Base-by-base conservation (phyloP, 2,888 invertebrate genomes). In the Willowsia nigromaculata region DNA sequence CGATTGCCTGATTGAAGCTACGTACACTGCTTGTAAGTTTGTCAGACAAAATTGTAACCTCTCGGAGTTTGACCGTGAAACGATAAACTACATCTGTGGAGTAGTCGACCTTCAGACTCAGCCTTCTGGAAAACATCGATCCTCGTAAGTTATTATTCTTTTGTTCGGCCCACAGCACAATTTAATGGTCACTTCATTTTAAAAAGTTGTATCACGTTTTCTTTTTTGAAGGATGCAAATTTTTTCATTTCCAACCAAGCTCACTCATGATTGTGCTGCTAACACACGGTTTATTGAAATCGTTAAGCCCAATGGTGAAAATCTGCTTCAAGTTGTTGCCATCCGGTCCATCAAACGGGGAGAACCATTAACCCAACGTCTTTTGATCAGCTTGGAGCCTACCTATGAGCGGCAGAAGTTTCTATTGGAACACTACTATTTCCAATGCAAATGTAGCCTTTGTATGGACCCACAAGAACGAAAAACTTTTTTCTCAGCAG, bases 21-120 rank as follows among this genome's bases (percentile, higher is more conserved):
- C 47, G 1, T 27, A 27, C 47, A 76, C 74, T 27, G 50, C 43
- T 15, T 27, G 47, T 18, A 50, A 50, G 47, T 76, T 76, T 30
- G 18, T 76, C 6, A 13, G 15, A n/a, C n/a, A 76, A 11, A 76
- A 76, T n/a, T 76, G 74, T 15, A 76, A 76, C 3, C 27, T 76
- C 22, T 1, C 5, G 15, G 74, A 76, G 18, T 76, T 50, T 50
- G 50, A 76, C 30, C 47, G 50, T 6, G 27, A 27, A 11, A 50
- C 33, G 3, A 76, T 76, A 27, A 76, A 50, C 74, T 50, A 76
- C 27, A 76, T 76, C 25, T 50, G 74, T 50, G 74, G 74, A 15
- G 74, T 76, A 25, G 74, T 76, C 50, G 47, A 76, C 9, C 27
- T 76, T 7, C 74, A 76, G 30, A 76, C 74, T 15, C 47, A n/a